A percentile compares a stretch with the other conserved stretches of the same genome.
Conservation (phyloP, 2,888 invertebrate species). For the Mylabris sibirica region DNA sequence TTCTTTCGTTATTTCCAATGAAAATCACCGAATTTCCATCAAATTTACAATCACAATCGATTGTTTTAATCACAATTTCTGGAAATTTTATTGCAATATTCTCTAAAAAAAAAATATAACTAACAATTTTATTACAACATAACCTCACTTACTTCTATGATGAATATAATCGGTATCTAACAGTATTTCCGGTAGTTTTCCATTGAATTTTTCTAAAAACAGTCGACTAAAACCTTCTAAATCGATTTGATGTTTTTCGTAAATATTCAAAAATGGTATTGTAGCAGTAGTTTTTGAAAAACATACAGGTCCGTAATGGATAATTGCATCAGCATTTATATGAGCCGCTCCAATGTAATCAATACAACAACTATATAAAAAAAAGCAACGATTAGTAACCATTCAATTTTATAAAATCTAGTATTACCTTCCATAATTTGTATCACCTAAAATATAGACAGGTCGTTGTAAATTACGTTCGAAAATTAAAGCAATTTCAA, state of each 20-base stretch:
- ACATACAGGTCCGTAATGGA: conserved; percentile 93
- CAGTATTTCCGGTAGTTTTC: conserved; percentile 65
- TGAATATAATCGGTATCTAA: conserved; percentile 75
- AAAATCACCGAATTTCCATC: conserved; percentile 20
- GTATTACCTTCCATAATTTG: conserved; percentile 84
- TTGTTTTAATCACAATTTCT: not conserved
- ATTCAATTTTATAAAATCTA: too few relatives aligned
- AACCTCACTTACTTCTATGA: conserved; percentile 63
- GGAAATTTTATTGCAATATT: conserved; percentile 10
- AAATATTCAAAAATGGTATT: conserved; percentile 79
- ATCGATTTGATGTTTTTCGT: conserved; percentile 70
- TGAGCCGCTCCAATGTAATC: conserved; percentile 92
- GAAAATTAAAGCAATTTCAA: conserved; percentile 68
- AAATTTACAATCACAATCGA: conserved; percentile 11
- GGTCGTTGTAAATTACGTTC: conserved; percentile 65
- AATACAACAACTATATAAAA: conserved; percentile 89
- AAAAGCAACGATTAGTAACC: too few relatives aligned
- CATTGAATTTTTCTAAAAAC: conserved; percentile 55
- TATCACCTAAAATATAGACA: conserved; percentile 86
- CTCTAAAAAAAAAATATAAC: conserved; percentile 15
- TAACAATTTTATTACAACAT: conserved; percentile 24
- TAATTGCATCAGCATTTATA: conserved; percentile 80
- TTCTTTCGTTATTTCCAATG: conserved; percentile 24
- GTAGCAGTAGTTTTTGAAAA: conserved; percentile 74
- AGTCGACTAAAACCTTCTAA: conserved; percentile 55